Percentiles rank a stretch among this genome's conserved stretches.
phyloP scores from a whole-genome alignment of 1,140 invertebrate species.

The Bicyclus anynana region DNA sequence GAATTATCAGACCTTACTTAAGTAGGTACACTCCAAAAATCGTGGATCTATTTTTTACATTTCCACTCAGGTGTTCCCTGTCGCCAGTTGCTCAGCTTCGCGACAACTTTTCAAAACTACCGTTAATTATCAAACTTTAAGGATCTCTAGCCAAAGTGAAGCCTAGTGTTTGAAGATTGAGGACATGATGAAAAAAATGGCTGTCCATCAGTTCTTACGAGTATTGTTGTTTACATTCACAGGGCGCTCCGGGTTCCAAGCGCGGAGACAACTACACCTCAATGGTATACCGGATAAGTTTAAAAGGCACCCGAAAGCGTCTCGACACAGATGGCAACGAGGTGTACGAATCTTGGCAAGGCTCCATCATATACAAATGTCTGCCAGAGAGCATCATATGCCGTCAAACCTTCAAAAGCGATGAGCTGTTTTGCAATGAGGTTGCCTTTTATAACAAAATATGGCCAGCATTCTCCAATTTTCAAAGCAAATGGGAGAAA shows the following conservation, averaged over 20 bases:
- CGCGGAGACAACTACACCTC: constrained; percentile 86
- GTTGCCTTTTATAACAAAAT: constrained; percentile 84
- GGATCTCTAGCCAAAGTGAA: too few relatives aligned
- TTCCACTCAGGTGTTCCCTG: too few relatives aligned
- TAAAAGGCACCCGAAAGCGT: constrained; percentile 76
- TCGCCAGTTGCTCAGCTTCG: too few relatives aligned
- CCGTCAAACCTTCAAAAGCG: constrained; percentile 83
- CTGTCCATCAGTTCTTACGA: too few relatives aligned
- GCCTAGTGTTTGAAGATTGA: too few relatives aligned
- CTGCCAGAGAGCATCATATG: constrained; percentile 80
- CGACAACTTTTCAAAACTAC: too few relatives aligned
- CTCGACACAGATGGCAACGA: constrained; percentile 55
- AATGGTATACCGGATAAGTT: constrained; percentile 81
- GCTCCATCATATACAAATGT: constrained; percentile 83
- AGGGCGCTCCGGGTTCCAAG: constrained; percentile 82
- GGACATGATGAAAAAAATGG: too few relatives aligned
- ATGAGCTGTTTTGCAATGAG: constrained; percentile 83
- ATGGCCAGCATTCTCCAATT: constrained; percentile 79
- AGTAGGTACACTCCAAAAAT: too few relatives aligned
- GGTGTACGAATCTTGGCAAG: constrained; percentile 75
- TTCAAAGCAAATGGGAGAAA: constrained; percentile 73
- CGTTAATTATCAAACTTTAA: too few relatives aligned
- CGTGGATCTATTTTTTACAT: too few relatives aligned
- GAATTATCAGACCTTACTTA: too few relatives aligned
- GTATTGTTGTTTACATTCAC: constrained; percentile 17